Base-by-base conservation (phyloP, 2,888 invertebrate species). In the Steromphala cineraria region DNA sequence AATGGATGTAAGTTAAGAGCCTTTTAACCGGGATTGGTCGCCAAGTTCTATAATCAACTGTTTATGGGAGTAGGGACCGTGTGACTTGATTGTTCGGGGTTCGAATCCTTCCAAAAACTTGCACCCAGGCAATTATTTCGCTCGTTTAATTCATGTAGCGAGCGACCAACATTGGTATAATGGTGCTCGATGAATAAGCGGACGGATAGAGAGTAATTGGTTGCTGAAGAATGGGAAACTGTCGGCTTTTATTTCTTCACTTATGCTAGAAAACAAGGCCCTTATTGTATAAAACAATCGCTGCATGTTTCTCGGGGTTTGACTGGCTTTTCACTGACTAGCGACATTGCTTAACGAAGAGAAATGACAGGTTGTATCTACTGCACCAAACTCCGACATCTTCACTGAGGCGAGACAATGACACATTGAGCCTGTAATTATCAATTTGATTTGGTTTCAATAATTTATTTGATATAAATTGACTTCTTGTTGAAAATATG, bases 81-180 rank as follows among this genome's bases (percentile, higher is more conserved):
- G 40, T n/a, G 71, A 36, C 71, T 71, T 71, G 71, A 71, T 71
- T 71, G 71, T 36, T 19, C 36, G 19, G 17, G 36, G 71, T 71
- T 71, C 71, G 36, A 36, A 71, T 31, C 71, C 36, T 19, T 36
- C 71, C 71, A 28, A 71, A 46, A 46, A 71, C 71, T 36, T 71
- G 71, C 36, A 71, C 71, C 71, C 71, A 40, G n/a, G 71, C 71
- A 71, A 71, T 71, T 71, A 71, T 71, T 71, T 71, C 71, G 71
- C 31, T 71, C 71, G 71, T 71, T 71, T 19, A 36, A 71, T 71
- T 71, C 36, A 36, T 71, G 40, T 71, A 36, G 71, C 28, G 71
- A 36, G 19, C 71, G 40, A 36, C 71, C 40, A 71, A 71, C 31
- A 71, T 71, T 71, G 71, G 71, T 21, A 71, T 71, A 71, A 71